A percentile compares a stretch with the other conserved stretches of the same genome.
phyloP scores from a whole-genome alignment of 1,140 invertebrate species.

The Anastatus disparis region DNA sequence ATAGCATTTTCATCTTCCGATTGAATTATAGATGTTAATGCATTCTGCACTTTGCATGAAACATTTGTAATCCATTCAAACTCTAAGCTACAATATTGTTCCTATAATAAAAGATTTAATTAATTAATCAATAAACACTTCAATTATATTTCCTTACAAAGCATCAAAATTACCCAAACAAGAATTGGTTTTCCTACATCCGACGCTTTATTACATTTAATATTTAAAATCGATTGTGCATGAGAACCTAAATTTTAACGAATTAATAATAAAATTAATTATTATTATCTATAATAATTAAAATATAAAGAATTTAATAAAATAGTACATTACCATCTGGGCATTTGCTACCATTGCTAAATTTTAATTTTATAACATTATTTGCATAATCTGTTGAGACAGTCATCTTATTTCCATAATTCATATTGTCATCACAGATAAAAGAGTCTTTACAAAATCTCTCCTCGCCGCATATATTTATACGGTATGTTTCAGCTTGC shows the following conservation, averaged over 20 bases:
- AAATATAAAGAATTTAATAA: background rate
- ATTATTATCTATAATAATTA: too few relatives aligned
- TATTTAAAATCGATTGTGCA: background rate
- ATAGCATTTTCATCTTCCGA: too few relatives aligned
- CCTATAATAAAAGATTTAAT: background rate
- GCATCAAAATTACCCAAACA: background rate
- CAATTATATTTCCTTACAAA: too few relatives aligned
- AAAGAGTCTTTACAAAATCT: background rate
- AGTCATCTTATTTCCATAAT: background rate
- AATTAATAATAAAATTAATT: too few relatives aligned
- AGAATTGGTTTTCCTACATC: background rate
- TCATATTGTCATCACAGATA: background rate
- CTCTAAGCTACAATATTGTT: background rate
- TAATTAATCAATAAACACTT: background rate
- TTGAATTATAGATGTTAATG: too few relatives aligned
- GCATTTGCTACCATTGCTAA: background rate
- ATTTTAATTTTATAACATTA: background rate
- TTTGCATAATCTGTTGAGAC: background rate
- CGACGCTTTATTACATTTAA: background rate
- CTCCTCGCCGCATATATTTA: background rate
- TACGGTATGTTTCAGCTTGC: background rate
- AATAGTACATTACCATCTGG: background rate
- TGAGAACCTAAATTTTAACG: background rate
- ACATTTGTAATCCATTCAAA: conserved; percentile 2
- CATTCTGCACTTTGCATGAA: background rate